Evolutionary conservation across 2,113 vertebrate species (phyloP).

Genomic region (Calonectris borealis): DNA sequence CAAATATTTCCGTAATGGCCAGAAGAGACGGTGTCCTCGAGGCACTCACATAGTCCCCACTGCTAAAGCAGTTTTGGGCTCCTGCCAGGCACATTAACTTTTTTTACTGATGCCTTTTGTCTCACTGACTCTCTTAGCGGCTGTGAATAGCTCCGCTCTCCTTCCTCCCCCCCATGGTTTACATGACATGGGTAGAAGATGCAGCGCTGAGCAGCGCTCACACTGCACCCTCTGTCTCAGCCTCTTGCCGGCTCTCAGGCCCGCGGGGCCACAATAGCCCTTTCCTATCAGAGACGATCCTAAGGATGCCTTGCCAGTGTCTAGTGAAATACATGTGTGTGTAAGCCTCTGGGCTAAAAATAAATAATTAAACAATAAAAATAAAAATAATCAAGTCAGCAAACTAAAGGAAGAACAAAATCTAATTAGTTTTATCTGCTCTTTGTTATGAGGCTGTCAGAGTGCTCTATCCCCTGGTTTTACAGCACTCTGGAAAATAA

Average conservation of each 20-base stretch:
- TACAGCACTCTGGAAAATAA: constrained; percentile 27
- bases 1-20: constrained; percentile 24
- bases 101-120: constrained; percentile 55
- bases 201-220: background rate
- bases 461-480: constrained; percentile 8
- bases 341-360: constrained; percentile 58
- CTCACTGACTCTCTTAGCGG: constrained; percentile 1
- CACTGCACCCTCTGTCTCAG: constrained; percentile 68
- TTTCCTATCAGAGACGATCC: constrained; percentile 43
- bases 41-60: background rate
- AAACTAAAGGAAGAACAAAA: constrained; percentile 36
- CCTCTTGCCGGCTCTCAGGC: background rate
- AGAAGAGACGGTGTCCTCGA: background rate
- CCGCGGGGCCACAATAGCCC: background rate
- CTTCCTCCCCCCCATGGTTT: background rate
- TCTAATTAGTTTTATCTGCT: constrained; percentile 28
- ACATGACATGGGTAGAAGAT: constrained; percentile 35
- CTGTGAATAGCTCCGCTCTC: background rate
- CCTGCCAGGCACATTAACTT: constrained; percentile 47
- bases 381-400: constrained; percentile 69
- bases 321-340: background rate
- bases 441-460: constrained; percentile 22
- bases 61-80: background rate
- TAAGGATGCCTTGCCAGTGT: constrained; percentile 21
- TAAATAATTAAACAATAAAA: constrained; percentile 68